phyloP scores from a whole-genome alignment of 2,888 invertebrate genomes.

The Drosophila borborema region DNA sequence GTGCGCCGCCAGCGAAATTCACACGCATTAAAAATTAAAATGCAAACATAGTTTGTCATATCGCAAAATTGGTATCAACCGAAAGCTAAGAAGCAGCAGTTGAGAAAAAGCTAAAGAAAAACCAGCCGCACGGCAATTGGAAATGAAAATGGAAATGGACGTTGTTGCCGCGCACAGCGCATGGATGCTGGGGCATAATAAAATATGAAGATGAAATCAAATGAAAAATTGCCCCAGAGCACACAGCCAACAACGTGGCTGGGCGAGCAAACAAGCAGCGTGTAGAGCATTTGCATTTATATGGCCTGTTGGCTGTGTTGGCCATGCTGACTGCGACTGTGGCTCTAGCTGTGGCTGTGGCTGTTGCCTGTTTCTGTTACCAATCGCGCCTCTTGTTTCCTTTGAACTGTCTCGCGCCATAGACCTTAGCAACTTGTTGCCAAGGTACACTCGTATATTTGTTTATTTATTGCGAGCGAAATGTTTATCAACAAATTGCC shows the following conservation, averaged over 20 bases:
- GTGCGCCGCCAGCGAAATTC: conserved; percentile 80
- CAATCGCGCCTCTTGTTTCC: conserved; percentile 36
- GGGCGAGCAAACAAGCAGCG: conserved; percentile 66
- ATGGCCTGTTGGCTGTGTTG: conserved; percentile 58
- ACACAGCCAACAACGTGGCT: conserved; percentile 54
- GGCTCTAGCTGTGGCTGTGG: conserved; percentile 12
- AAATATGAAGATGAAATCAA: conserved; percentile 81
- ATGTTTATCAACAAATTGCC: conserved; percentile 84
- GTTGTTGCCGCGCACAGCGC: conserved; percentile 19
- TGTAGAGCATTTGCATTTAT: conserved; percentile 80
- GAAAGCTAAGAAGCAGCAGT: background rate
- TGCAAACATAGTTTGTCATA: conserved; percentile 81
- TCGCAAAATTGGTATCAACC: conserved; percentile 79
- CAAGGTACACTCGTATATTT: conserved; percentile 62
- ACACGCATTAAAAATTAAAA: conserved; percentile 83
- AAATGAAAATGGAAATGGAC: conserved; percentile 59
- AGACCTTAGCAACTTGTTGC: conserved; percentile 62
- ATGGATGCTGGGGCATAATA: conserved; percentile 63
- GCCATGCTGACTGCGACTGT: conserved; percentile 6
- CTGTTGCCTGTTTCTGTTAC: conserved; percentile 26
- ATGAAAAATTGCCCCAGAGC: conserved; percentile 82
- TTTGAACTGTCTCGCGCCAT: conserved; percentile 58
- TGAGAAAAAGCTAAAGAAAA: conserved; percentile 22
- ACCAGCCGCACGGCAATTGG: conserved; percentile 50
- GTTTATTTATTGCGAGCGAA: conserved; percentile 83